Evolutionary conservation across 2,113 vertebrate species (phyloP).

Genomic region (Malurus cyaneus): DNA sequence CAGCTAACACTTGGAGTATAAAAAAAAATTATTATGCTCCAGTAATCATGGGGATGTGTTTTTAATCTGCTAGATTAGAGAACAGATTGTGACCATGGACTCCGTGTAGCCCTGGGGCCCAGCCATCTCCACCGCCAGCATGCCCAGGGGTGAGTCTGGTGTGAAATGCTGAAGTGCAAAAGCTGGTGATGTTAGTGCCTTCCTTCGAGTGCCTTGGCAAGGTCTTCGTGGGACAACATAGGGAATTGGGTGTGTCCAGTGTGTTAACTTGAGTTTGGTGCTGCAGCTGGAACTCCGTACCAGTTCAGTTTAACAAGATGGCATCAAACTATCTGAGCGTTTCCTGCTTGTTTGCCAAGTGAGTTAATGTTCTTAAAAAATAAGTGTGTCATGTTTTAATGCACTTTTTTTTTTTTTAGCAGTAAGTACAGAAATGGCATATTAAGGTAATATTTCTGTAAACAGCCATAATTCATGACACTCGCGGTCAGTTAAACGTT

Average conservation of each 20-base stretch:
- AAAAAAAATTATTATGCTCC: background rate
- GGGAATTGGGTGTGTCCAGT: background rate
- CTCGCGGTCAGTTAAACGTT: background rate
- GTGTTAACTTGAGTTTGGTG: background rate
- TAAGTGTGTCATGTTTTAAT: background rate
- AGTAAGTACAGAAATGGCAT: background rate
- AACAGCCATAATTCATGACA: fast-evolving
- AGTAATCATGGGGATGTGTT: background rate
- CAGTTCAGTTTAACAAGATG: background rate
- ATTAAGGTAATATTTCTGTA: background rate
- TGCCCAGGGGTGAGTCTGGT: background rate
- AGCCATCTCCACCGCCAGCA: background rate
- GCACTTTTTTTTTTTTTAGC: background rate
- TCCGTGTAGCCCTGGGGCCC: background rate
- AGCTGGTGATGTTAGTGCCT: fast-evolving
- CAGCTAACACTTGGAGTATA: background rate
- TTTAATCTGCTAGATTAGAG: background rate
- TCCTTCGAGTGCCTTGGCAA: fast-evolving
- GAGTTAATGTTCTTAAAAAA: background rate
- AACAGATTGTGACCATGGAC: background rate
- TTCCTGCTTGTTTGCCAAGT: background rate
- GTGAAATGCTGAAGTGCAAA: background rate
- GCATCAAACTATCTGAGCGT: background rate
- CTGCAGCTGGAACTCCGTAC: background rate
- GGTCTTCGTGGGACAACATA: background rate